phyloP scores from a whole-genome alignment of 2,888 invertebrate genomes.

The Drosophila anomelani region DNA sequence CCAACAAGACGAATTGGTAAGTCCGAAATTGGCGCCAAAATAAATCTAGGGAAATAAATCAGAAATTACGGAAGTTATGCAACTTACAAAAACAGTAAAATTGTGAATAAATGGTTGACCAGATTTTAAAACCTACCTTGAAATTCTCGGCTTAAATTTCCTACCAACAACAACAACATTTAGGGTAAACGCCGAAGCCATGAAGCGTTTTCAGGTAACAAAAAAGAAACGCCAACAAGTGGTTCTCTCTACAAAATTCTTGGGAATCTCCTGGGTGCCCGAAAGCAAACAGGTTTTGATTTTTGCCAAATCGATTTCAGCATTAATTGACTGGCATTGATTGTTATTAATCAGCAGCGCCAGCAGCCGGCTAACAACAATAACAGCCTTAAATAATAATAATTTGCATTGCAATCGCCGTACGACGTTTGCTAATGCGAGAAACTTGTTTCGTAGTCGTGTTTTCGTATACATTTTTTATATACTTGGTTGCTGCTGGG shows the following conservation, averaged over 20 bases:
- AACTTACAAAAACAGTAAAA: neutral
- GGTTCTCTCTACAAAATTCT: slow-evolving; percentile 10
- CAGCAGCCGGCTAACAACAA: slow-evolving; percentile 12
- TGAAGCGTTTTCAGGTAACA: slow-evolving; percentile 15
- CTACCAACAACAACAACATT: neutral
- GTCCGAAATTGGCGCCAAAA: slow-evolving; percentile 35
- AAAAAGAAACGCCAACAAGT: slow-evolving; percentile 15
- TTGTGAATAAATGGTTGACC: neutral
- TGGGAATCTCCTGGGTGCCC: slow-evolving; percentile 16
- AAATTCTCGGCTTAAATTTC: neutral
- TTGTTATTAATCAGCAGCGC: slow-evolving; percentile 60
- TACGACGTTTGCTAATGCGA: slow-evolving; percentile 50
- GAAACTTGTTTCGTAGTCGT: slow-evolving; percentile 60
- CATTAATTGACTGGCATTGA: slow-evolving; percentile 64
- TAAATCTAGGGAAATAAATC: neutral
- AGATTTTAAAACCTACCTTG: neutral
- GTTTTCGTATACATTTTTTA: slow-evolving; percentile 32
- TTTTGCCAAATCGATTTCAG: slow-evolving; percentile 37
- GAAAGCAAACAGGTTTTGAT: slow-evolving; percentile 38
- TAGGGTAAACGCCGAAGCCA: neutral
- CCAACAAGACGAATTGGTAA: slow-evolving; percentile 84
- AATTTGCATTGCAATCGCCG: slow-evolving; percentile 41
- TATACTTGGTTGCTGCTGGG: slow-evolving; percentile 50
- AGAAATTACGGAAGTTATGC: neutral
- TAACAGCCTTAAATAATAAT: slow-evolving; percentile 17